Base-by-base conservation (phyloP, 2,113 vertebrate genomes). In the Labeo catla region DNA sequence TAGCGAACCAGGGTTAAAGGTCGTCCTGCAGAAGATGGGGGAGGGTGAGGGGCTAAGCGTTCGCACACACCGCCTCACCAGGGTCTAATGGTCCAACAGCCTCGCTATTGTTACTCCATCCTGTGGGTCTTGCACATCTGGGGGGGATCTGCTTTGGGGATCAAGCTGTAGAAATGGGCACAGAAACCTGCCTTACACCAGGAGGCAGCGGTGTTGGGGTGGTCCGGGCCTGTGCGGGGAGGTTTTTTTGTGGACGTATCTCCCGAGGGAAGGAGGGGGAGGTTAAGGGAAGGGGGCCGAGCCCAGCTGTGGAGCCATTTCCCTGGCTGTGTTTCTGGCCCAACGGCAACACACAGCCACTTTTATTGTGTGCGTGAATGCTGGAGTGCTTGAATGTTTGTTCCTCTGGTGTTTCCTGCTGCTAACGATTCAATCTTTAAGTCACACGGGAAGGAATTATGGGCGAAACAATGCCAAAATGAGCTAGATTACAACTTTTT, bases 121-220 rank as follows among this genome's bases (percentile, higher is more conserved):
- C 68, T 68, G 85, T 59, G 78, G 39, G 45, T 87, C 50, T 36
- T 28, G 82, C 88, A 59, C 81, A 88, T 68, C 87, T 87, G 85
- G 85, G 83, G 59, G 28, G 65, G 15, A 59, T 81, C 43, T 45
- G 34, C 47, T 19, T 12, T 6, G 21, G 76, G 50, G 68, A 45
- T 79, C 73, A 76, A 72, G 52, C 70, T 81, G 59, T 43, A 68
- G 43, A 61, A 78, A 79, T 36, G 66, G 61, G 76, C 45, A 87
- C 39, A 50, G 54, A 49, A 61, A 21, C 54, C 54, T 39, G 19
- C 63, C 28, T 16, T 52, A 49, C 47, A 82, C 45, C 63, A 68
- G 80, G 63, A 66, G 81, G 65, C 81, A 82, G 65, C 16, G n/a
- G 65, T 82, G 47, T 54, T 43, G 68, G 78, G 36, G 50, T 72